phyloP scores from a whole-genome alignment of 2,797 vertebrate species.

The Falco columbarius region DNA sequence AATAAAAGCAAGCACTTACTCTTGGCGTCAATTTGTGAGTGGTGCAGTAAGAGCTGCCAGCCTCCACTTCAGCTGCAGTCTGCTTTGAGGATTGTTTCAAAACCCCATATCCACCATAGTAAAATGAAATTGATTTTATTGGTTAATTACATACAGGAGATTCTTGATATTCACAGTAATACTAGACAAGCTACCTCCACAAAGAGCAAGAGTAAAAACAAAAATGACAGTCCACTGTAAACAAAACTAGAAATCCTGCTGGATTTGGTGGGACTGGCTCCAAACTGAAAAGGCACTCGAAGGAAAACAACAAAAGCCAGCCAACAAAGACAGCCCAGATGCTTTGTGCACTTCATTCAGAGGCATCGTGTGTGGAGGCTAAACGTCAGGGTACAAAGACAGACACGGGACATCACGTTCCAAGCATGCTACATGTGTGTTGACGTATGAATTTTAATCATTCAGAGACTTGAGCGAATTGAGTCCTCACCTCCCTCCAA shows the following conservation, averaged over 20 bases:
- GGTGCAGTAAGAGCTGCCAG: neutral
- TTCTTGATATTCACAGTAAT: slow-evolving; percentile 39
- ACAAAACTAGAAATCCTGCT: slow-evolving; percentile 20
- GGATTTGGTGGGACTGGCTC: neutral
- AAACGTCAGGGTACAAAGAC: neutral
- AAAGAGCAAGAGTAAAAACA: slow-evolving; percentile 2
- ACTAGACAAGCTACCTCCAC: neutral
- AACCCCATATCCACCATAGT: neutral
- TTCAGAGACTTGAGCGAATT: too few relatives aligned
- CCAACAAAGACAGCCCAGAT: neutral
- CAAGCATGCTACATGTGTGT: fast-evolving
- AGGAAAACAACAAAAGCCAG: neutral
- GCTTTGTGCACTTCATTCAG: neutral
- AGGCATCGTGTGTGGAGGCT: neutral
- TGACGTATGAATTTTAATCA: fast-evolving
- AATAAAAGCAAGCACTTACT: neutral
- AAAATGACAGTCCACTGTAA: slow-evolving; percentile 51
- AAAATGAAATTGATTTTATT: slow-evolving; percentile 67
- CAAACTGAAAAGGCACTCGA: slow-evolving; percentile 39
- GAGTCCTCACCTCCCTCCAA: neutral
- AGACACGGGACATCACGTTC: neutral
- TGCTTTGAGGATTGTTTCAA: neutral
- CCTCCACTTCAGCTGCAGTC: neutral
- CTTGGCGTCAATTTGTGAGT: neutral
- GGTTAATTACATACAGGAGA: slow-evolving; percentile 59